Evolutionary conservation across 2,797 vertebrate species (phyloP).

Genomic region (Acanthurus tractus): DNA sequence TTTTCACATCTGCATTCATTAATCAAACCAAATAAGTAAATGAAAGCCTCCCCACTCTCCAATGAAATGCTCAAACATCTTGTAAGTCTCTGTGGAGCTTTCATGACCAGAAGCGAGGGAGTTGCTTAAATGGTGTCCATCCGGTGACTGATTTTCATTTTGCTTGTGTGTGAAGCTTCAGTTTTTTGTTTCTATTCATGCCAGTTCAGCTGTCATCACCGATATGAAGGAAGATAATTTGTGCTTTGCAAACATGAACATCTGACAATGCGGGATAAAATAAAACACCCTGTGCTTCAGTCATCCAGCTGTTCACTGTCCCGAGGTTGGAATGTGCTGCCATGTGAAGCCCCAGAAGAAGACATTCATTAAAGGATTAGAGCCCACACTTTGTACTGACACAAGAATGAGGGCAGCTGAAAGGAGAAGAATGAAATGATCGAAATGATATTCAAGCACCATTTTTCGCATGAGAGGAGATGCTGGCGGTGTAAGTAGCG

Average conservation of each 20-base stretch:
- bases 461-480: constrained; percentile 79
- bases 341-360: constrained; percentile 69
- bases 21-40: constrained; percentile 34
- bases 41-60: background rate
- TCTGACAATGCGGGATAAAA: constrained; percentile 70
- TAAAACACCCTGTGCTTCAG: constrained; percentile 53
- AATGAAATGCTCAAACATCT: constrained; percentile 52
- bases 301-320: constrained; percentile 71
- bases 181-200: constrained; percentile 23
- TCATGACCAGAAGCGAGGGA: constrained; percentile 39
- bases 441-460: constrained; percentile 76
- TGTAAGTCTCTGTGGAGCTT: constrained; percentile 23
- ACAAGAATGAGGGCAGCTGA: constrained; percentile 76
- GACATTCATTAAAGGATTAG: constrained; percentile 80
- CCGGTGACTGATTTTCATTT: constrained; percentile 19
- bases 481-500: constrained; percentile 74
- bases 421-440: constrained; percentile 77
- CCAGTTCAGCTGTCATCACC: constrained; percentile 36
- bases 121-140: constrained; percentile 20
- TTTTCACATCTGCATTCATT: constrained; percentile 29
- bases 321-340: constrained; percentile 72
- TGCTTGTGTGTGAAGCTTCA: constrained; percentile 17
- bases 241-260: constrained; percentile 48
- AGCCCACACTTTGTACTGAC: constrained; percentile 79
- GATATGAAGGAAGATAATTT: constrained; percentile 41